A percentile compares a stretch with the other conserved stretches of the same genome.
phyloP scores from a whole-genome alignment of 2,113 vertebrate genomes.

The Sterrhoptilus dennistouni region DNA sequence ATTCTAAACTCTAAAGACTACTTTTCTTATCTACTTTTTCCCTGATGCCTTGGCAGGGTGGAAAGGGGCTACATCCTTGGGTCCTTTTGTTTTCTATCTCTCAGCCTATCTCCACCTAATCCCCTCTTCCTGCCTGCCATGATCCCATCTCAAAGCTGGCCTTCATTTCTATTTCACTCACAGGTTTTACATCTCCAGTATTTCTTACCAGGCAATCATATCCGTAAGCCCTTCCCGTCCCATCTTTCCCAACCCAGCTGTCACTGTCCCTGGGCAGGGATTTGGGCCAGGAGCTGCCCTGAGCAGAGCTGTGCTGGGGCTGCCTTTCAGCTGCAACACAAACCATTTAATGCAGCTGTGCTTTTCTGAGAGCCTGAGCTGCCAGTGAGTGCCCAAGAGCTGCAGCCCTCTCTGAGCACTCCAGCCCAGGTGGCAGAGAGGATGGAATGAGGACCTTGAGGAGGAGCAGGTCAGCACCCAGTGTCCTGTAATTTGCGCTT shows the following conservation, averaged over 20 bases:
- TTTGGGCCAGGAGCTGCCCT: not conserved
- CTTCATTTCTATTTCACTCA: no score
- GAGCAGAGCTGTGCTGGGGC: not conserved
- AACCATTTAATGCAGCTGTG: fast-evolving
- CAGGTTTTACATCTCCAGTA: no score
- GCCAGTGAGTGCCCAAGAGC: fast-evolving
- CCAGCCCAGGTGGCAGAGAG: fast-evolving
- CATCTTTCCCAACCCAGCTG: not conserved
- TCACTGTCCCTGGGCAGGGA: not conserved
- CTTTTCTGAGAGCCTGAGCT: not conserved
- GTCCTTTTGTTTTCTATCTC: no score
- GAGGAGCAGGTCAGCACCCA: not conserved
- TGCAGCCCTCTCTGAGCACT: not conserved
- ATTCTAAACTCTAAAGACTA: no score
- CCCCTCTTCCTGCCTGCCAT: no score
- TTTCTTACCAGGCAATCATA: no score
- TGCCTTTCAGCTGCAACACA: not conserved
- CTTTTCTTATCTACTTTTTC: no score
- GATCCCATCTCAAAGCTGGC: no score
- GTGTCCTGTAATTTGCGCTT: not conserved
- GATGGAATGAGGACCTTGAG: fast-evolving
- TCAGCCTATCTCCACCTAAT: no score
- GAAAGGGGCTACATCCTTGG: no score
- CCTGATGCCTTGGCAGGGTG: no score
- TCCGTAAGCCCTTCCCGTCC: no score